Evolutionary conservation across 2,888 invertebrate species (phyloP), one percentile per base, ranked within the genome.

Genomic region (Rhogogaster chlorosoma): DNA sequence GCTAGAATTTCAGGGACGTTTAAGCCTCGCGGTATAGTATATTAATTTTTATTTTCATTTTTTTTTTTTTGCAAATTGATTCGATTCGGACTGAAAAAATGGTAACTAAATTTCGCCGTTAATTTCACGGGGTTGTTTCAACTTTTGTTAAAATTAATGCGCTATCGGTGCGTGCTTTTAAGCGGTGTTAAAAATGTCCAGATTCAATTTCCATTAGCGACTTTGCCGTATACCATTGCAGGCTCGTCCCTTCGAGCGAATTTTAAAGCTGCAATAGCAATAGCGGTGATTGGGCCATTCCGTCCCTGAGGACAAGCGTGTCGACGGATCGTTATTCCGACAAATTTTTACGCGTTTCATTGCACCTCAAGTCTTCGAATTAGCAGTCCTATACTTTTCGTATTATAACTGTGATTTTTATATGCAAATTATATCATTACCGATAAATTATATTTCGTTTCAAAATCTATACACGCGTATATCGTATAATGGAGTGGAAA

Each of bases 1-100:
- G 53, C 22, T 84, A 83, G 82, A 73, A 80, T 42, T 29, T 6
- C 6, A 53, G 18, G 53, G 18, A n/a, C n/a, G 57, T 57, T 57
- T n/a, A 57, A 57, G n/a, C 22, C 57, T 57, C 15, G 45, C 45
- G 3, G 45, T 45, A 45, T 45, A 3, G 42, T 45, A 3, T 38
- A 38, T 6, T 0, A 0, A 4, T 45, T 1, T 3, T 2, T 45
- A 3, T 45, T 15, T 15, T 4, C 3, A n/a, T 45, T 45, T 45
- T 45, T 45, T 45, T 45, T 0, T 12, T 2, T 45, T 12, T 15
- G 0, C 2, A 45, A 45, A 45, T 45, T 45, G 15, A n/a, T n/a
- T 45, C 15, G 45, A 45, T 15, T 45, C 45, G 3, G 45, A 45
- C 45, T 45, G 12, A 3, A 15, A 45, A 15, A 45, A 32, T 22